These are phyloP conservation scores for Gambusia yucatana DNA, from an alignment of 2,797 vertebrate species.

Conservation along the genomic window DNA sequence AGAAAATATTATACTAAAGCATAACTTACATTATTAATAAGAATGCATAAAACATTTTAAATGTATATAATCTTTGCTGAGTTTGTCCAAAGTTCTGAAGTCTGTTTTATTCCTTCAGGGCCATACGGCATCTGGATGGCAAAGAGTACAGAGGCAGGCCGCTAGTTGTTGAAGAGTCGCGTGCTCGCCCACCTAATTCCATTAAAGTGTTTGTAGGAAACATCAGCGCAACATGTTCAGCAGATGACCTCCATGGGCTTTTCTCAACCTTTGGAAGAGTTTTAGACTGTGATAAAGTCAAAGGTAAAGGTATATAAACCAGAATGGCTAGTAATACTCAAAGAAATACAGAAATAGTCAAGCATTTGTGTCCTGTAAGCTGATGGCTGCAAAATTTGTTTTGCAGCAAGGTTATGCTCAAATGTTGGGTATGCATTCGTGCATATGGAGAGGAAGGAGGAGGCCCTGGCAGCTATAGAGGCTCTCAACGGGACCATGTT, in stretches of 20 bases:
- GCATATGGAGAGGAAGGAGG: slow-evolving; percentile 97
- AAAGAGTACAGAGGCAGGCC: slow-evolving; percentile 91
- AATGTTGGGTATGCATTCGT: slow-evolving; percentile 96
- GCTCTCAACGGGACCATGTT: slow-evolving; percentile 93
- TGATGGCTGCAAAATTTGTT: neutral
- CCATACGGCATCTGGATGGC: slow-evolving; percentile 91
- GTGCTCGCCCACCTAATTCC: slow-evolving; percentile 92
- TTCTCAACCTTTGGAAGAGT: slow-evolving; percentile 94
- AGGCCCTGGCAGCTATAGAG: slow-evolving; percentile 90
- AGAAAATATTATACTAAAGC: neutral
- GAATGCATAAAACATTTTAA: neutral
- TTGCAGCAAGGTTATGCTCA: slow-evolving; percentile 84
- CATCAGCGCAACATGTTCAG: slow-evolving; percentile 90
- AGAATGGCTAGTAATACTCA: neutral
- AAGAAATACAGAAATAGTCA: neutral
- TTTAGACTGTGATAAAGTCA: slow-evolving; percentile 97
- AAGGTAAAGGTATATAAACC: slow-evolving; percentile 81
- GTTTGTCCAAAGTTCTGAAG: neutral
- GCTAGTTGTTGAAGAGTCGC: slow-evolving; percentile 93
- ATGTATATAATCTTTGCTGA: neutral
- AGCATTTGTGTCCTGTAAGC: slow-evolving; percentile 5
- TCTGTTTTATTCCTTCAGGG: slow-evolving; percentile 64
- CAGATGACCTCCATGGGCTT: slow-evolving; percentile 89
- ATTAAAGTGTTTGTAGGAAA: slow-evolving; percentile 98
- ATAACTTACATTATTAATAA: neutral